A percentile compares a stretch with the other conserved stretches of the same genome.
phyloP scores from a whole-genome alignment of 2,888 invertebrate species.

The Hydrotaea diabolus region DNA sequence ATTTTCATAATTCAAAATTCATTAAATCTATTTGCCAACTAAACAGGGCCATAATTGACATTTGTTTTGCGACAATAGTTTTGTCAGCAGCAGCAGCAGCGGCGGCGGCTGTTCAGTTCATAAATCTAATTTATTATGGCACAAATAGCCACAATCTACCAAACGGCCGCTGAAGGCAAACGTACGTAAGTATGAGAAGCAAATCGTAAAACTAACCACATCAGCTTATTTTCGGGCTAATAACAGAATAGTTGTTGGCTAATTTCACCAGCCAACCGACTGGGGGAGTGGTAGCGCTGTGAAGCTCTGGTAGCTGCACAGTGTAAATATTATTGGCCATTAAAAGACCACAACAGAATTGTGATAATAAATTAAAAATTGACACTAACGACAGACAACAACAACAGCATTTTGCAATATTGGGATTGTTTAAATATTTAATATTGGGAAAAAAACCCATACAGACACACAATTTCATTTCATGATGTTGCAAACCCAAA shows the following conservation, averaged over 20 bases:
- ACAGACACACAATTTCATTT: not conserved
- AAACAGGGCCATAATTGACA: constrained; percentile 65
- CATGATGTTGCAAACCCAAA: not conserved
- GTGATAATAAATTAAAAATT: constrained; percentile 33
- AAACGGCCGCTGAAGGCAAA: constrained; percentile 10
- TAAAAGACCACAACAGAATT: constrained; percentile 36
- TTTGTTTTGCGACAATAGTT: constrained; percentile 60
- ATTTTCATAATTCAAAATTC: constrained; percentile 51
- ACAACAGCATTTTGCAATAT: not conserved
- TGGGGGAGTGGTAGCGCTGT: too few species aligned
- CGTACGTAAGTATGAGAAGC: not conserved
- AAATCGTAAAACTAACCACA: constrained; percentile 27
- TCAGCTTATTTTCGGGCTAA: constrained; percentile 13
- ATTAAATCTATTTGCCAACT: constrained; percentile 39
- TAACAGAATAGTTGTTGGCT: constrained; percentile 27
- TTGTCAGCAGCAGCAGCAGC: too few species aligned
- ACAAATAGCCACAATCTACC: constrained; percentile 11
- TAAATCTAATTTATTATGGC: constrained; percentile 35
- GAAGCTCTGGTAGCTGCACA: too few species aligned
- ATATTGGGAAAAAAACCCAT: not conserved
- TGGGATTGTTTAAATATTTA: constrained; percentile 11
- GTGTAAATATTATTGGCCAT: constrained; percentile 17
- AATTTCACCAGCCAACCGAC: constrained; percentile 21
- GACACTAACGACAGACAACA: not conserved
- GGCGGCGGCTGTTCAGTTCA: constrained; percentile 10